Evolutionary conservation across 2,113 vertebrate genomes (phyloP).

Genomic region (Turdus rufiventris): DNA sequence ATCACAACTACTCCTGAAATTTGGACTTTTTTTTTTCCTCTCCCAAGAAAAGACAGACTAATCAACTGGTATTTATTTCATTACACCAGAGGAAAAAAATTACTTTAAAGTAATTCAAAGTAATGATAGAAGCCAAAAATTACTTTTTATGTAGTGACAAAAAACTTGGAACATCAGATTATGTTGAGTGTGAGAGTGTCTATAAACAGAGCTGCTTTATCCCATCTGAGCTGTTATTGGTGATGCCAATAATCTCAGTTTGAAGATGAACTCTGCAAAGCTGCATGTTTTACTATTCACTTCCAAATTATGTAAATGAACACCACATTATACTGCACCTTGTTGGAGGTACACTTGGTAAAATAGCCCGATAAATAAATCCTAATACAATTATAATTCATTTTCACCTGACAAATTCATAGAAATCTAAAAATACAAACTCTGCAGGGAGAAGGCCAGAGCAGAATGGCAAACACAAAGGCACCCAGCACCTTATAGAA

Average conservation of each 20-base stretch:
- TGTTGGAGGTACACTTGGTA: neutral
- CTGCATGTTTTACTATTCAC: neutral
- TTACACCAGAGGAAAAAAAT: neutral
- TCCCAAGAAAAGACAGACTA: neutral
- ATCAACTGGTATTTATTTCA: neutral
- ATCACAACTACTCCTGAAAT: neutral
- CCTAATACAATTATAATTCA: neutral
- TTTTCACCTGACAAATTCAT: neutral
- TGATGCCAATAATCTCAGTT: constrained; percentile 18
- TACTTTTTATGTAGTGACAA: constrained; percentile 15
- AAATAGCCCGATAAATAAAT: neutral
- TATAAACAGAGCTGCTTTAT: constrained; percentile 59
- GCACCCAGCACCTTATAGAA: neutral
- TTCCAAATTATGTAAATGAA: neutral
- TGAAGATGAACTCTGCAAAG: neutral
- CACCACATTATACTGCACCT: neutral
- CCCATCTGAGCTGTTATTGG: constrained; percentile 26
- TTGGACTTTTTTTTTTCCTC: accelerated
- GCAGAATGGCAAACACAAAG: neutral
- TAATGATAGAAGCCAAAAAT: neutral
- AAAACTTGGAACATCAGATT: constrained; percentile 41
- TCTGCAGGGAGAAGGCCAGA: neutral
- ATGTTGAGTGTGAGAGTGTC: constrained; percentile 60
- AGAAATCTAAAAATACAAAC: neutral
- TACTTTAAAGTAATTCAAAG: neutral